Evolutionary conservation across 1,140 invertebrate species (phyloP), one percentile per base, ranked within the genome.

Genomic region (Drosophila pachea): DNA sequence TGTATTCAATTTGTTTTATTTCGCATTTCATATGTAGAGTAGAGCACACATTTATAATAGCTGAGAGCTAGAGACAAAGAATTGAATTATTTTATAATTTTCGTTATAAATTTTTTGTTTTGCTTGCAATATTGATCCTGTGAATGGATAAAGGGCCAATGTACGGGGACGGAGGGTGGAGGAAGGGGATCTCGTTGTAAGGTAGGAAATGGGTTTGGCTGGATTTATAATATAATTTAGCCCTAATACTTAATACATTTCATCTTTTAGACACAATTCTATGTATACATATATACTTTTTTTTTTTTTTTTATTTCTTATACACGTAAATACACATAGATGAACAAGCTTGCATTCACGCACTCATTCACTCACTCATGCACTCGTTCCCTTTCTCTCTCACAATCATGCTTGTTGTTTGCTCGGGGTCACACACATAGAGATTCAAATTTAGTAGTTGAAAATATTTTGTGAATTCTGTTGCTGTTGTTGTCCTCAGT

Each of bases 391-490:
- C 5, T 33, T 22, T 7, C 38, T 32, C 40, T 56, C 11, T 33
- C 43, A 61, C 36, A 43, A 31, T 31, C 16, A 49, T 48, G 54
- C 50, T 22, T 22, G 22, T 22, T 22, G 22, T 22, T 22, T 22
- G 55, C 8, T 45, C 53, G 55, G 45, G 42, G 29, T 22, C 64
- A 68, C 7, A 31, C 70, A 48, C 36, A 65, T 55, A 62, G 77
- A 79, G 73, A 73, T 81, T 74, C 76, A 79, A 68, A 76, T 78
- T 75, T 81, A 81, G 68, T 72, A 73, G 76, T 64, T 81, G 59
- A 73, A 68, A 72, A 75, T 59, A 33, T 56, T 49, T 59, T 50
- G 14, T 43, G 32, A 16, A 35, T 43, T 74, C 12, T 4, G 61
- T 43, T 50, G 42, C 22, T 35, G 31, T 6, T 43, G 12, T 14